Evolutionary conservation across 2,888 invertebrate genomes (phyloP).

Genomic region (Sepiola atlantica): DNA sequence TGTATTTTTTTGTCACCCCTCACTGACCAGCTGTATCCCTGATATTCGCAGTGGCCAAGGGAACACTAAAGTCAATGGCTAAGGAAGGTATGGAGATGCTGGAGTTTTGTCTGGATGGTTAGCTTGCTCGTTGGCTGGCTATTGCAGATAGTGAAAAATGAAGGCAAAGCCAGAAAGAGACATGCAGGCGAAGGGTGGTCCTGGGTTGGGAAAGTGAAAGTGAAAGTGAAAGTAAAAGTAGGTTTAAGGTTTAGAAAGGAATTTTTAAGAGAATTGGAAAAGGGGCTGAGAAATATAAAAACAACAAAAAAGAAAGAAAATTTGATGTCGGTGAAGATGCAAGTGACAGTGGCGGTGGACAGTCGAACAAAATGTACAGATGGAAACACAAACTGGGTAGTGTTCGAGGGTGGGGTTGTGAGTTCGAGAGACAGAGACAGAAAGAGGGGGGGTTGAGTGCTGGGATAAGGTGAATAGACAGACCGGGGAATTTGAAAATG

Average conservation of each 20-base stretch:
- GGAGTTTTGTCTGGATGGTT: constrained; percentile 23
- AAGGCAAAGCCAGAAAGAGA: not conserved
- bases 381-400: constrained; percentile 2
- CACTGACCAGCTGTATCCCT: constrained; percentile 32
- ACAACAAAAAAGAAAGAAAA: not conserved
- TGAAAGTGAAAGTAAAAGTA: not conserved
- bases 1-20: not conserved
- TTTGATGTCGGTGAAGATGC: not conserved
- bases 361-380: not conserved
- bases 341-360: not conserved
- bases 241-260: not conserved
- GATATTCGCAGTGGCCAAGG: constrained; percentile 21
- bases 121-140: constrained; percentile 9
- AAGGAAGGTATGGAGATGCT: not conserved
- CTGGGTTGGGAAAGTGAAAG: not conserved
- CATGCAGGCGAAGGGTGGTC: not conserved
- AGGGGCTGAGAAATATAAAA: not conserved
- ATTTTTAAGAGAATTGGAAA: constrained; percentile 13
- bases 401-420: not conserved
- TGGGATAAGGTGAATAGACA: not conserved
- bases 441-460: not conserved
- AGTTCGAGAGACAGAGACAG: too few species aligned
- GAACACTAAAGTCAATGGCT: constrained; percentile 20
- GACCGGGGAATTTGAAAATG: constrained; percentile 8
- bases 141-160: constrained; percentile 7